Evolutionary conservation across 2,888 invertebrate genomes (phyloP), one percentile per base, ranked within the genome.

Genomic region (Erebia ligea): DNA sequence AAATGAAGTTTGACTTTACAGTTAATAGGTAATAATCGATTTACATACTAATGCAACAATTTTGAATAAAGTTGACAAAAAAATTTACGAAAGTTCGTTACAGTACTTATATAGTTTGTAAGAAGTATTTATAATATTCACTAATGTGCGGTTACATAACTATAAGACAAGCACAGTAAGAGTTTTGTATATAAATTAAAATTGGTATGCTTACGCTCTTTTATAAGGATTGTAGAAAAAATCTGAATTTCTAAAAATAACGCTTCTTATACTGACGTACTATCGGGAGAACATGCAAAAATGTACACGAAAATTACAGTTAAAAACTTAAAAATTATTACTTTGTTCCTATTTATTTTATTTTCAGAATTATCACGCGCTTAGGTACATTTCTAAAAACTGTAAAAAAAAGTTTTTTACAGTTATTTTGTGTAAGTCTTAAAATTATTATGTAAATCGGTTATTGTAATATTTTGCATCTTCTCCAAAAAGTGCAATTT

Each of bases 141-240:
- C 72, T 74, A 70, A 75, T 62, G 71, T 63, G 63, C 70, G 67
- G 68, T 74, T 50, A 61, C 70, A 70, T 69, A 68, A 69, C 69
- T 73, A 63, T 69, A 70, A 70, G 76, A 73, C 70, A 77, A 75
- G 80, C 76, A 80, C 76, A 74, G 72, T 80, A 82, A 90, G 92
- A 91, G 92, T 92, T 93, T 86, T 92, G 92, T 92, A 93, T 83
- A 93, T 93, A 92, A 89, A 88, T 86, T 86, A 82, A 86, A 92
- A 92, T 93, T 92, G 92, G 91, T 92, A 91, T 90, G 88, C 89
- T 90, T 90, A 86, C 81, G 83, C 86, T 86, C 81, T 83, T 82
- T 77, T 73, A 82, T 86, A 78, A 86, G 85, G 84, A 83, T 81
- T 82, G 84, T 90, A 90, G 87, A 82, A 80, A 83, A 85, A 87